Evolutionary conservation across 30 jellyfish, hydroid and myxozoan species (phyloP), one percentile per base, ranked within the genome.

Genomic region (Chironex yamaguchii): DNA sequence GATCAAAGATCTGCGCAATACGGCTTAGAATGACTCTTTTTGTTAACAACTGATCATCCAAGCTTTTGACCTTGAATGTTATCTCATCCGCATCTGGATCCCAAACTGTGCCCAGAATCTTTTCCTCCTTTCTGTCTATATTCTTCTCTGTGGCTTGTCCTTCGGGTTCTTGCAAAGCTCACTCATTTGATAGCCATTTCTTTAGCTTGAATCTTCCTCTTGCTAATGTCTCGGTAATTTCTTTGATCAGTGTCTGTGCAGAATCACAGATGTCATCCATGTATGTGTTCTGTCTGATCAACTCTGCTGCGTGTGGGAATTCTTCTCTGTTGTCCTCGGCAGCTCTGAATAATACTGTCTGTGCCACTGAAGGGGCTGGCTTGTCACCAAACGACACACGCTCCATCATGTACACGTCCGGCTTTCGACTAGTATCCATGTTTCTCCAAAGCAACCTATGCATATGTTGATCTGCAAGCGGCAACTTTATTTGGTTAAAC

Each of bases 291-390:
- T 23, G 4, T 28, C 4, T 36, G 6, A 88, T 13, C 27, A 58
- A 58, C 35, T 68, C 52, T 53, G 93, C 72, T 1, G 97, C 97
- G 36, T 58, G 35, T 2, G 94, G 93, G 0, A 14, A n/a, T n/a
- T n/a, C n/a, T n/a, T n/a, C n/a, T 27, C 33, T 76, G 29, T 62
- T 2, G 26, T 27, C 73, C 33, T 88, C 68, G 30, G 88, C 94
- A 20, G 90, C 80, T 33, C 67, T 51, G 28, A 67, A 49, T 27
- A 69, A 52, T 1, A 89, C 97, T 9, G 67, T 34, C 51, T 34
- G 80, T 0, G 96, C 96, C 76, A 77, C 65, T 28, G 81, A 64
- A 1, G 88, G 82, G n/a, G 92, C 96, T 6, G 96, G 96, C 64
- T 68, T 76, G 36, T 76, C 92, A 11, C 85, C 92, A 67, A 87